These are phyloP conservation scores for Crotalus horridus DNA, from an alignment of 2,113 vertebrate genomes.

Conservation along the genomic window DNA sequence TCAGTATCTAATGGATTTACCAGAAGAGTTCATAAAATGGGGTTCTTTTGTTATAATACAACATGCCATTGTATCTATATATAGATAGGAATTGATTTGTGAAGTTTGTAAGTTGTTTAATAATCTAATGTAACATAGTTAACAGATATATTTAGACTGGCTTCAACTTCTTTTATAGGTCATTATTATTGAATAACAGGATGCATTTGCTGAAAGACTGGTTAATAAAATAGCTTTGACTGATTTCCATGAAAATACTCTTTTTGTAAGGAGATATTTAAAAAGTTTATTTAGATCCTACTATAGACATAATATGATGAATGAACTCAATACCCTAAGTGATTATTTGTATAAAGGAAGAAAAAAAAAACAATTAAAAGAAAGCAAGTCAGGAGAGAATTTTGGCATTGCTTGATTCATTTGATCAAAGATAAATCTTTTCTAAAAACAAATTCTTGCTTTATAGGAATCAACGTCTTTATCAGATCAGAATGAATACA, in stretches of 20 bases:
- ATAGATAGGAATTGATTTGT: not conserved
- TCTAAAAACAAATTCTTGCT: not conserved
- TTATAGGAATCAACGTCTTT: not conserved
- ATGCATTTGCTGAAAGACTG: slow-evolving; percentile 10
- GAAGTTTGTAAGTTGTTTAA: not conserved
- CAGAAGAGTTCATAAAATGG: slow-evolving; percentile 20
- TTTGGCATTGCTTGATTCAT: not conserved
- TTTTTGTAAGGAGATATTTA: not conserved
- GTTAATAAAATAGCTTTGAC: not conserved
- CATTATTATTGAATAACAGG: not conserved
- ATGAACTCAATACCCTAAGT: slow-evolving; percentile 6
- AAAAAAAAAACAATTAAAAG: not conserved
- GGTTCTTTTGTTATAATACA: slow-evolving; percentile 8
- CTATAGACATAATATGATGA: not conserved
- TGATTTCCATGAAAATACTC: not conserved
- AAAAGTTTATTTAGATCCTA: not conserved
- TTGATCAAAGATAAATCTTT: not conserved
- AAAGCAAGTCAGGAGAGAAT: not conserved
- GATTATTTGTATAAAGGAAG: not conserved
- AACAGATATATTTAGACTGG: not conserved
- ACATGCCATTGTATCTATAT: not conserved
- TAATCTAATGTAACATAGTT: not conserved
- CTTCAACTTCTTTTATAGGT: not conserved
- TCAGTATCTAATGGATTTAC: not conserved
- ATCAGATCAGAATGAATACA: not conserved